phyloP scores from a whole-genome alignment of 2,888 invertebrate species.

The Drosophila antonietae region DNA sequence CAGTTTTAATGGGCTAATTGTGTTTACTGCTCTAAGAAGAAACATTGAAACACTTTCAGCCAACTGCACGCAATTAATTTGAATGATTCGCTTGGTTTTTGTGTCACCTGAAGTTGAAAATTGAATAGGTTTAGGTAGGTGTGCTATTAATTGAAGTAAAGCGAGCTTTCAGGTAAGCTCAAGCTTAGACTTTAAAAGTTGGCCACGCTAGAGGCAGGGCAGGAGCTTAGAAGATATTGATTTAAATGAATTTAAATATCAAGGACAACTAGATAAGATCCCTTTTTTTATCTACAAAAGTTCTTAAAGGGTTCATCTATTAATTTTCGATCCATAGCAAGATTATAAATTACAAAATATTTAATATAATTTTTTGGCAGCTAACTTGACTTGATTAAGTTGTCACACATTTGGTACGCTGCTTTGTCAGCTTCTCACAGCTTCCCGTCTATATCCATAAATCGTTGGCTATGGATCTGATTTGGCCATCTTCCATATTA shows the following conservation, averaged over 20 bases:
- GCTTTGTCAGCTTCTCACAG: not conserved
- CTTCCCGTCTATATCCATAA: conserved; percentile 31
- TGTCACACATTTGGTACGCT: conserved; percentile 42
- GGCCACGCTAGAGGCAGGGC: not conserved
- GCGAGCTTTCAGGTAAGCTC: not conserved
- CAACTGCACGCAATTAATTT: conserved; percentile 13
- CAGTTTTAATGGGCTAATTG: conserved; percentile 51
- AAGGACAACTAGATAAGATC: no score
- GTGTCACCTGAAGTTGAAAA: not conserved
- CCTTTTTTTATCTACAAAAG: no score
- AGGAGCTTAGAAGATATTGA: not conserved
- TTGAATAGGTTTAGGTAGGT: not conserved
- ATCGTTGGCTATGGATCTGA: conserved; percentile 46
- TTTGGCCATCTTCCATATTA: conserved; percentile 79
- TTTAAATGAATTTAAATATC: no score
- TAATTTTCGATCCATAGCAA: no score
- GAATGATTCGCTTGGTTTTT: conserved; percentile 2
- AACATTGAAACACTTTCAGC: not conserved
- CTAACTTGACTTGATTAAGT: conserved; percentile 63
- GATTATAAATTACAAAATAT: not conserved
- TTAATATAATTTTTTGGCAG: not conserved
- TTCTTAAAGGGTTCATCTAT: no score
- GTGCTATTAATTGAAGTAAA: not conserved
- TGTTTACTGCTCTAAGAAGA: conserved; percentile 10
- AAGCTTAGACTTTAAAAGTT: not conserved